Evolutionary conservation across 2,113 vertebrate genomes (phyloP).

Genomic region (Thamnaconus septentrionalis): DNA sequence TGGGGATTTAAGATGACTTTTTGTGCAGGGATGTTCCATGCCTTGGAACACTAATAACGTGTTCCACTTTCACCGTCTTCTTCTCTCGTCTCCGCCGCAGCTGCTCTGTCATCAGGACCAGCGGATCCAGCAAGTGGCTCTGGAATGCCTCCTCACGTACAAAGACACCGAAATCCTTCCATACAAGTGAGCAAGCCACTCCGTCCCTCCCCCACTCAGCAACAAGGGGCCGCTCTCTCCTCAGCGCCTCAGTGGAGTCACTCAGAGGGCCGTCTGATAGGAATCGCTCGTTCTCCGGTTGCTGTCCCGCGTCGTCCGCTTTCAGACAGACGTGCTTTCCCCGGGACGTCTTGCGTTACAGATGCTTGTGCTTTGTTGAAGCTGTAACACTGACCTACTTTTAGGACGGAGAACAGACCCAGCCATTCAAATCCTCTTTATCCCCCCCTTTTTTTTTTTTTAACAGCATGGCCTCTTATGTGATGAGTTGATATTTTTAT

Average conservation of each 20-base stretch:
- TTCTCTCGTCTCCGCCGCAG: slow-evolving; percentile 58
- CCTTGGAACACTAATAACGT: no score
- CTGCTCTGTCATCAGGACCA: slow-evolving; percentile 92
- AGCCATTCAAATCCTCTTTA: not conserved
- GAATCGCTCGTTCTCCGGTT: slow-evolving; percentile 39
- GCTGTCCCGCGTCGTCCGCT: not conserved
- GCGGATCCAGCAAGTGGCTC: slow-evolving; percentile 85
- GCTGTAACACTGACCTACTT: slow-evolving; percentile 11
- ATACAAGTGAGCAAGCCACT: slow-evolving; percentile 82
- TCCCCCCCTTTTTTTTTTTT: not conserved
- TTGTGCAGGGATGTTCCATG: no score
- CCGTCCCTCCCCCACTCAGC: no score
- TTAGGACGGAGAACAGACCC: not conserved
- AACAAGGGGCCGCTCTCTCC: not conserved
- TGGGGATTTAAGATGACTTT: no score
- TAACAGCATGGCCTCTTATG: not conserved
- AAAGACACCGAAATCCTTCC: slow-evolving; percentile 87
- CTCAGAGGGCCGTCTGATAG: slow-evolving; percentile 27
- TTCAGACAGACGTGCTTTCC: slow-evolving; percentile 27
- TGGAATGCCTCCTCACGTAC: slow-evolving; percentile 92
- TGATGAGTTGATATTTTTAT: no score
- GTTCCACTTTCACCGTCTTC: no score
- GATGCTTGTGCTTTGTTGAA: slow-evolving; percentile 23
- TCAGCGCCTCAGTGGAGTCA: slow-evolving; percentile 22
- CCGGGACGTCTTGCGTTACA: slow-evolving; percentile 10